Percentiles rank a stretch among this genome's conserved stretches.
phyloP scores from a whole-genome alignment of 2,888 invertebrate genomes.

The Lochmaea crataegi region DNA sequence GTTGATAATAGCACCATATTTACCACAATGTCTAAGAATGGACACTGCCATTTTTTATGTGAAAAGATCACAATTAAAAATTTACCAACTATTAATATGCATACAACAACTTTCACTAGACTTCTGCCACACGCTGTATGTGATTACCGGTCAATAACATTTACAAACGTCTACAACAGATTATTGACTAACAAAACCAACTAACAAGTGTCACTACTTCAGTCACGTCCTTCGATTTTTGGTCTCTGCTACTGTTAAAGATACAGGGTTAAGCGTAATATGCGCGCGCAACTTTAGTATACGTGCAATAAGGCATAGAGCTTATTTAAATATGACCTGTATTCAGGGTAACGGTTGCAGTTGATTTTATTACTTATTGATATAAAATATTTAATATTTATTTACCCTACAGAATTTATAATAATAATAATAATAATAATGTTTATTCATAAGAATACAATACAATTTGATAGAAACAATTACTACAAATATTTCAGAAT shows the following conservation, averaged over 20 bases:
- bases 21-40: constrained; percentile 65
- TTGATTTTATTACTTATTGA: too few relatives aligned
- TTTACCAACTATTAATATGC: neutral
- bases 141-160: constrained; percentile 9
- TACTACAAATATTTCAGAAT: too few relatives aligned
- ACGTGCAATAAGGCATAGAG: neutral
- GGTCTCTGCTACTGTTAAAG: neutral
- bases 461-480: too few relatives aligned
- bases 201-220: neutral
- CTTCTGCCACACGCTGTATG: neutral
- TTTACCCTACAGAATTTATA: too few relatives aligned
- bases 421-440: too few relatives aligned
- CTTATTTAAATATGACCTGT: too few relatives aligned
- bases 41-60: constrained; percentile 66
- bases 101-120: neutral
- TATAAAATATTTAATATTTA: too few relatives aligned
- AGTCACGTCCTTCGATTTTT: constrained; percentile 8
- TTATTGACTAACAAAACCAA: neutral
- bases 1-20: constrained; percentile 63
- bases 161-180: neutral
- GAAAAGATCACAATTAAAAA: neutral
- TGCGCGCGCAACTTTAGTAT: neutral
- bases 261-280: neutral
- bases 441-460: too few relatives aligned
- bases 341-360: too few relatives aligned